Evolutionary conservation across 2,888 invertebrate genomes (phyloP).

Genomic region (Cantharis rustica): DNA sequence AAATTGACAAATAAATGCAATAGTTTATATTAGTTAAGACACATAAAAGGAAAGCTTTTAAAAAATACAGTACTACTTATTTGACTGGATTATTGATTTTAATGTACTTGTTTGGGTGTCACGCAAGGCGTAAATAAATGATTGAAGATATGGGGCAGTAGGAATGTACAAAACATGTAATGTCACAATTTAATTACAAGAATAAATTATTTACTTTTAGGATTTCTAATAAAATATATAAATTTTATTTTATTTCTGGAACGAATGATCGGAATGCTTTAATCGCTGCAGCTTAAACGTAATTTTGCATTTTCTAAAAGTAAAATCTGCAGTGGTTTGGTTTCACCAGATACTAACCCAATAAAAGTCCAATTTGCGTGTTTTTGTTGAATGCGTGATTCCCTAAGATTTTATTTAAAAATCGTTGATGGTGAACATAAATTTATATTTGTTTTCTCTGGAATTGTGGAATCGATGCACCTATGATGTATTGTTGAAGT

Average conservation of each 20-base stretch:
- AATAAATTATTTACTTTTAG: background rate
- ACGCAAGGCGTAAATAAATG: background rate
- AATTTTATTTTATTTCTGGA: background rate
- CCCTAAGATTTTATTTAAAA: background rate
- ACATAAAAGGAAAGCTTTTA: background rate
- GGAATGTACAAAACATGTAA: background rate
- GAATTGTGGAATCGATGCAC: background rate
- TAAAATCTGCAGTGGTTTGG: background rate
- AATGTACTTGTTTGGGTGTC: background rate
- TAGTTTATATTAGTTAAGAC: background rate
- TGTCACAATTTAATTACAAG: background rate
- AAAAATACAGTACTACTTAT: background rate
- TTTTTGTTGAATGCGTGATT: background rate
- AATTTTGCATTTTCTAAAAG: background rate
- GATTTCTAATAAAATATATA: background rate
- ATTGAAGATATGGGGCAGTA: background rate
- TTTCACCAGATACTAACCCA: background rate
- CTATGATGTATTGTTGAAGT: background rate
- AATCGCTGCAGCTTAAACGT: background rate
- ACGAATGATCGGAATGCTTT: background rate
- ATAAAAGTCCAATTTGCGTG: background rate
- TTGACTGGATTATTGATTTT: background rate
- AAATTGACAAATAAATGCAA: background rate
- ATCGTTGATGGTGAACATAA: background rate
- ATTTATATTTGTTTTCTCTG: background rate